Conservation (phyloP, 1,140 invertebrate species). For the Laodelphax striatellus region DNA sequence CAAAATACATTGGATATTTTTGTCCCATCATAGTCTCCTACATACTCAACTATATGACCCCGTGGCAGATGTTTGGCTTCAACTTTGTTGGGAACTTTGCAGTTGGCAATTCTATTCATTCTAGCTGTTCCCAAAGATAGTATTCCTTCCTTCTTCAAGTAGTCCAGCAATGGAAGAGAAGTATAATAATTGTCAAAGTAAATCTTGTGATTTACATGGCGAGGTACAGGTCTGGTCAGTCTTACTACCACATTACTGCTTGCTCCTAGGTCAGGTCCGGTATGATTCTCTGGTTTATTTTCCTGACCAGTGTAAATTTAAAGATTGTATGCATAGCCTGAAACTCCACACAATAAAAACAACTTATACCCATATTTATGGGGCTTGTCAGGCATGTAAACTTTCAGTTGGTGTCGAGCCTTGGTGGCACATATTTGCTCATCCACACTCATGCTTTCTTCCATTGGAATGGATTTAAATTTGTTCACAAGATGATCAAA, state of each 20-base stretch:
- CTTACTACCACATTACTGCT: constrained; percentile 20
- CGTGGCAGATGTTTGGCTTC: constrained; percentile 13
- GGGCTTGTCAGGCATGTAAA: too few relatives aligned
- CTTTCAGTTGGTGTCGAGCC: too few relatives aligned
- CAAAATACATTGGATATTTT: constrained; percentile 18
- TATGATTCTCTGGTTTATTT: too few relatives aligned
- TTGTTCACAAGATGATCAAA: too few relatives aligned
- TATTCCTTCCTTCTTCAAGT: constrained; percentile 17
- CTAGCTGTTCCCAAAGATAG: constrained; percentile 15
- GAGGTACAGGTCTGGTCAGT: constrained; percentile 14
- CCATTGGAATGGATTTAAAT: too few relatives aligned
- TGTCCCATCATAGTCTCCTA: constrained; percentile 10
- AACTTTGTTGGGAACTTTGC: constrained; percentile 18
- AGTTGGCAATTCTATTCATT: constrained; percentile 18
- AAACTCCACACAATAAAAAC: too few relatives aligned
- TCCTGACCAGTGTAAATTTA: too few relatives aligned
- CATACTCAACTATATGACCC: constrained; percentile 14
- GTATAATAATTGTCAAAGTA: constrained; percentile 26
- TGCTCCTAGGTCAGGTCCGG: too few relatives aligned
- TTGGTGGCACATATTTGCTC: too few relatives aligned
- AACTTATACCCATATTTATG: too few relatives aligned
- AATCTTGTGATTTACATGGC: constrained; percentile 14
- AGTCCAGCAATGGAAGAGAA: constrained; percentile 12
- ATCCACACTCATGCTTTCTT: too few relatives aligned
- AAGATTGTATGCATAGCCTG: too few relatives aligned